Conservation (phyloP, 2,888 invertebrate genomes). For the Villa cingulata region DNA sequence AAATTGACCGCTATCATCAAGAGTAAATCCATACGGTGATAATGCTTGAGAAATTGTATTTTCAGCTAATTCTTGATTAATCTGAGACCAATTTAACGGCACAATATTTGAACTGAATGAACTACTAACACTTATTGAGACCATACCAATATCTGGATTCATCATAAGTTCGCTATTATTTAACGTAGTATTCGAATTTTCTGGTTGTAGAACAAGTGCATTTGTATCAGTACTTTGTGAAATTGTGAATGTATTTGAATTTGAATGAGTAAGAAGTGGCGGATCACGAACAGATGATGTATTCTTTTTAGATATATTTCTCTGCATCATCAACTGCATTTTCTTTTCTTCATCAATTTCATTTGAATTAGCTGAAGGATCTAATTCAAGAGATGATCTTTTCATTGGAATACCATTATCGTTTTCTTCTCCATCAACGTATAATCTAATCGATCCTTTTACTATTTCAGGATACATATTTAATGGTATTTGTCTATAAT, state of each 20-base stretch:
- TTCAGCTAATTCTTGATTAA: constrained; percentile 6
- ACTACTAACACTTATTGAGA: constrained; percentile 5
- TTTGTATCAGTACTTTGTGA: constrained; percentile 7
- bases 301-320: background rate
- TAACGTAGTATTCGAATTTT: constrained; percentile 5
- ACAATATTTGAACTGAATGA: constrained; percentile 7
- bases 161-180: constrained; percentile 8
- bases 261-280: background rate
- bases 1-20: background rate
- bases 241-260: constrained; percentile 1
- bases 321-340: background rate
- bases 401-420: background rate
- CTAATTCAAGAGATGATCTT: background rate
- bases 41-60: constrained; percentile 5
- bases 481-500: constrained; percentile 1
- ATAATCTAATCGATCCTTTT: constrained; percentile 5
- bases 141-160: constrained; percentile 5
- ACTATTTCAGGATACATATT: constrained; percentile 4
- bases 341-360: background rate
- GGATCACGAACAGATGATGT: background rate
- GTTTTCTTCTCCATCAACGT: constrained; percentile 2
- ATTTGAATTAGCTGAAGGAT: background rate
- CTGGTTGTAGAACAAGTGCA: constrained; percentile 3
- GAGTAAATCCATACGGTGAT: background rate
- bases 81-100: constrained; percentile 5